Percentiles rank a stretch among this genome's conserved stretches.
Evolutionary conservation across 2,797 vertebrate genomes (phyloP).

Genomic region (Threskiornis aethiopicus): DNA sequence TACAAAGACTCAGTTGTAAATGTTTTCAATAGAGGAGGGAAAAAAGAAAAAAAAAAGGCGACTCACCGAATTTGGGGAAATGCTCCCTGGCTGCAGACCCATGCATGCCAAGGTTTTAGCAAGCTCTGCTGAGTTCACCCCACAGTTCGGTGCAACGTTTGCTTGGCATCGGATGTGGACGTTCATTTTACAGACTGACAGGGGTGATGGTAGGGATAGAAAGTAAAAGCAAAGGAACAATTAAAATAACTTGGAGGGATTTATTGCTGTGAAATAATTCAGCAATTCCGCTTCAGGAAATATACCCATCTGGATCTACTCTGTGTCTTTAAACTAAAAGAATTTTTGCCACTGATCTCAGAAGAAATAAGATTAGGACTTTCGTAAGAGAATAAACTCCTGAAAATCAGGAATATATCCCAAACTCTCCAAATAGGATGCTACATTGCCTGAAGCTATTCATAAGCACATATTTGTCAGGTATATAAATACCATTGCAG

Average conservation of each 20-base stretch:
- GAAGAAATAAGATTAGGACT: background rate
- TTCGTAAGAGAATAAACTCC: background rate
- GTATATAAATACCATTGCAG: background rate
- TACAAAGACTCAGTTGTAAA: background rate
- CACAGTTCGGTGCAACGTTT: conserved; percentile 95
- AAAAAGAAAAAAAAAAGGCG: no score
- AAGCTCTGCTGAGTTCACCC: conserved; percentile 92
- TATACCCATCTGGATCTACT: background rate
- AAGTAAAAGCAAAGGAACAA: background rate
- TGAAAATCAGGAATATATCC: background rate
- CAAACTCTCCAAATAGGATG: background rate
- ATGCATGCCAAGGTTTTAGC: conserved; percentile 92
- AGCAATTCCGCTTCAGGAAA: background rate
- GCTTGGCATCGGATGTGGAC: conserved; percentile 94
- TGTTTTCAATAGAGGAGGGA: background rate
- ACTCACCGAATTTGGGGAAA: conserved; percentile 80
- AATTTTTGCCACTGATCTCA: background rate
- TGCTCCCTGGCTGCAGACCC: conserved; percentile 90
- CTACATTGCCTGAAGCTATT: background rate
- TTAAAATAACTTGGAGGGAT: background rate
- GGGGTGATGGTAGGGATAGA: background rate
- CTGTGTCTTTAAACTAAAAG: background rate
- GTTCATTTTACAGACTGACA: conserved; percentile 93
- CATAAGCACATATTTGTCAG: background rate
- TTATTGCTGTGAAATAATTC: background rate